Conservation (phyloP, 2,797 vertebrate genomes). For the Limnodromus scolopaceus region DNA sequence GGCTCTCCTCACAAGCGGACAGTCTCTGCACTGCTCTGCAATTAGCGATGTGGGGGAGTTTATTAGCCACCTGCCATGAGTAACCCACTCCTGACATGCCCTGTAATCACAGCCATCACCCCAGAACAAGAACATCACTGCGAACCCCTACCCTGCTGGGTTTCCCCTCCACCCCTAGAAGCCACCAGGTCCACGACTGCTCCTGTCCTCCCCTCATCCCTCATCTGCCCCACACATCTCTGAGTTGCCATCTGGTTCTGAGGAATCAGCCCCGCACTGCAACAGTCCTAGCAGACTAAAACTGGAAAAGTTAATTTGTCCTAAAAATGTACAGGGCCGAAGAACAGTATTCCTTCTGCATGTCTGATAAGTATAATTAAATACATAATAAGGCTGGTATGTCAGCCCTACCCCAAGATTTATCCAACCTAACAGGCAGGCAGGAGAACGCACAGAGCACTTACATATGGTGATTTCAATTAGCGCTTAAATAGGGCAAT, state of each 20-base stretch:
- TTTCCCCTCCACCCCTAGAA: not conserved
- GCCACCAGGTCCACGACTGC: not conserved
- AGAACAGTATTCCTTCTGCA: not conserved
- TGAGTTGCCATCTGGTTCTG: not conserved
- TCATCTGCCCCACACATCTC: not conserved
- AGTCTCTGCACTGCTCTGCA: not conserved
- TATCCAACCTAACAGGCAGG: not conserved
- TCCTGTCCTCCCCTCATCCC: not conserved
- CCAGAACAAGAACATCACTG: not conserved
- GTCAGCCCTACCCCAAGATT: not conserved
- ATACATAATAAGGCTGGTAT: constrained; percentile 10
- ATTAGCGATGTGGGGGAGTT: not conserved
- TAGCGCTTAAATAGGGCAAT: constrained; percentile 20
- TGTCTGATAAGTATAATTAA: constrained; percentile 43
- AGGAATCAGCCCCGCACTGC: not conserved
- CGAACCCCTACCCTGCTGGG: not conserved
- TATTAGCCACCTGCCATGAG: not conserved
- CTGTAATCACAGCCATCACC: not conserved
- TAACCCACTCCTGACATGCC: not conserved
- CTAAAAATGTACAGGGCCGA: not conserved
- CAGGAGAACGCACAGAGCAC: constrained; percentile 28
- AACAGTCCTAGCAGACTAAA: not conserved
- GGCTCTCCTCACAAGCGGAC: not conserved
- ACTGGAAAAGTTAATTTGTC: not conserved
- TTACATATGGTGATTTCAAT: constrained; percentile 15